Base-by-base conservation (phyloP, 2,113 vertebrate species). In the Motacilla alba region DNA sequence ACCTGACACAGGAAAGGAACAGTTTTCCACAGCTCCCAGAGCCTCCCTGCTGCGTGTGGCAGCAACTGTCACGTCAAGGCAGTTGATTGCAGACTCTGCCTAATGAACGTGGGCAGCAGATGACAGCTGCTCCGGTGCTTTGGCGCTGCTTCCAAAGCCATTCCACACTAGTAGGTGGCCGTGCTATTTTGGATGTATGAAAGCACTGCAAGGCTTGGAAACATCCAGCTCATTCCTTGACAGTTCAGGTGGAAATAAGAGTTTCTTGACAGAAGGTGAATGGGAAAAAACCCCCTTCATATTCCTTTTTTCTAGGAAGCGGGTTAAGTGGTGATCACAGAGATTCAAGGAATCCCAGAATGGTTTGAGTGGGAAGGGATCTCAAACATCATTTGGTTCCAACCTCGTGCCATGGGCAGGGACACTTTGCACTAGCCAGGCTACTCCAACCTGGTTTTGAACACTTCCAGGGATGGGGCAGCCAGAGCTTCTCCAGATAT, bases 241-340 rank as follows among this genome's bases (percentile, higher is more conserved):
- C 59, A 76, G 72, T 10, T 88, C 85, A 90, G 90, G 85, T 90
- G 50, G 72, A 83, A 95, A 85, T 22, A 83, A 67, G 83, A 79
- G 28, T 11, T 3, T 33, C 60, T 52, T 23, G 30, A 86, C 35
- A 72, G 84, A 58, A 90, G 69, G 81, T 76, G 58, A 92, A 84
- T 47, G n/a, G 31, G 4, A 58, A 67, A 18, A 27, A 41, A 4
- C 9, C 0, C 7, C 31, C 6, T 26, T 73, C 22, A 2, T 1
- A 1, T 17, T 84, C 6, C 6, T 30, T 74, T 56, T 56, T 52
- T 30, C 30, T 20, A 56, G 27, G 37, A 80, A 87, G 30, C 1
- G 2, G 43, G 55, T 49, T 27, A 43, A 46, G 39, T 7, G 24
- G 27, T 49, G 86, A 64, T 55, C 13, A 7, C 26, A 23, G 63